Evolutionary conservation across 2,888 invertebrate genomes (phyloP).

Genomic region (Marronus borbonicus): DNA sequence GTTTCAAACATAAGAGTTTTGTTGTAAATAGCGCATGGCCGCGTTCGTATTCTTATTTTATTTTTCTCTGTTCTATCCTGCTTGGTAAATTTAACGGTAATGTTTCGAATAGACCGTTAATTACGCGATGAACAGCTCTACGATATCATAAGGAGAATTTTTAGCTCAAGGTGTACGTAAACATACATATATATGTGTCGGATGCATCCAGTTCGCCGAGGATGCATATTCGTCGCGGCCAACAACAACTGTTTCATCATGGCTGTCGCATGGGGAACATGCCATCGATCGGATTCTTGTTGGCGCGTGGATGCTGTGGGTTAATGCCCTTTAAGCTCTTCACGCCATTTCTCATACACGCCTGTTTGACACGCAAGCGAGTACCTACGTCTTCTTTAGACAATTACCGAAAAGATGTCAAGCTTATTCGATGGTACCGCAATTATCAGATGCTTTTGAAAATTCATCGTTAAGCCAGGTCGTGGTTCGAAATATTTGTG

Average conservation of each 20-base stretch:
- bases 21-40: slow-evolving; percentile 19
- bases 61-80: slow-evolving; percentile 4
- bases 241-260: slow-evolving; percentile 59
- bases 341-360: slow-evolving; percentile 56
- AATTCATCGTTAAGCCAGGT: slow-evolving; percentile 37
- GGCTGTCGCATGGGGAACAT: slow-evolving; percentile 58
- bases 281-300: slow-evolving; percentile 60
- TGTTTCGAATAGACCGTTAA: slow-evolving; percentile 34
- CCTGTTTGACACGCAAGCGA: slow-evolving; percentile 34
- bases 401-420: slow-evolving; percentile 13
- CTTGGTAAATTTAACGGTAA: slow-evolving; percentile 41
- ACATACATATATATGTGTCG: slow-evolving; percentile 37
- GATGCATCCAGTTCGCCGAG: slow-evolving; percentile 46
- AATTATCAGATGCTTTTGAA: slow-evolving; percentile 35
- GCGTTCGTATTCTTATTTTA: background rate
- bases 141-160: slow-evolving; percentile 18
- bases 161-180: slow-evolving; percentile 44
- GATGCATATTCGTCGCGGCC: slow-evolving; percentile 46
- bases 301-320: slow-evolving; percentile 60
- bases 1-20: slow-evolving; percentile 4
- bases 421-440: slow-evolving; percentile 1
- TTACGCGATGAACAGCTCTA: slow-evolving; percentile 29
- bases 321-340: slow-evolving; percentile 62
- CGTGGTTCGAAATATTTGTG: slow-evolving; percentile 12
- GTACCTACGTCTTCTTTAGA: slow-evolving; percentile 11